Base-by-base conservation (phyloP, 2,888 invertebrate species). In the Allophyes oxyacanthae region DNA sequence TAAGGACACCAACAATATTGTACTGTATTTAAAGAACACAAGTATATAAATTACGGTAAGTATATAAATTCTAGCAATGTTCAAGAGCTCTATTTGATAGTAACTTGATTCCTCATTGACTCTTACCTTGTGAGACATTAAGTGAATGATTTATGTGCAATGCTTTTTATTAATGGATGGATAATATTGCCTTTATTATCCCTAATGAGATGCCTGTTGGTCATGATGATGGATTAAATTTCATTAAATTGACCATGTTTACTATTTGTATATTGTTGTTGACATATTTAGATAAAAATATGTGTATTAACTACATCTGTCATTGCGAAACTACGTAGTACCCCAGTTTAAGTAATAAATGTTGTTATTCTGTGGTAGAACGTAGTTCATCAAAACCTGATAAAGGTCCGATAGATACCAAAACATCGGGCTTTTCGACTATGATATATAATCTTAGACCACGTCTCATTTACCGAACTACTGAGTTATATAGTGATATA, bases 61-160 rank as follows among this genome's bases (percentile, higher is more conserved):
- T n/a, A 11, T 2, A 14, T 7, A 34, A 28, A 36, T 36, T 11
- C 20, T 7, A 13, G n/a, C 32, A 32, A 32, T 20, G 32, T n/a
- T 1, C 8, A 32, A 25, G 9, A 41, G 8, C 28, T 20, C 6
- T 42, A 33, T 57, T 48, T 9, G 0, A 28, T 3, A 25, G 65
- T 41, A 71, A 66, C 48, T 32, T 30, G 51, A 65, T 44, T 41
- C 65, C 40, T 48, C 26, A 57, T 51, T 48, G 44, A 57, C 65
- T 48, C 30, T 34, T 25, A 15, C n/a, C 11, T 26, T 26, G 32
- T 34, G 28, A 6, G 14, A 26, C 11, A 14, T 37, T 11, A 9
- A 51, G 11, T 48, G 20, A 37, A 41, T 66, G 66, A 66, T 49
- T 41, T 65, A 65, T 50, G 30, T 40, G 7, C 28, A 6, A 6